Conservation (phyloP, 2,797 vertebrate genomes). For the Gadopsis marmoratus region DNA sequence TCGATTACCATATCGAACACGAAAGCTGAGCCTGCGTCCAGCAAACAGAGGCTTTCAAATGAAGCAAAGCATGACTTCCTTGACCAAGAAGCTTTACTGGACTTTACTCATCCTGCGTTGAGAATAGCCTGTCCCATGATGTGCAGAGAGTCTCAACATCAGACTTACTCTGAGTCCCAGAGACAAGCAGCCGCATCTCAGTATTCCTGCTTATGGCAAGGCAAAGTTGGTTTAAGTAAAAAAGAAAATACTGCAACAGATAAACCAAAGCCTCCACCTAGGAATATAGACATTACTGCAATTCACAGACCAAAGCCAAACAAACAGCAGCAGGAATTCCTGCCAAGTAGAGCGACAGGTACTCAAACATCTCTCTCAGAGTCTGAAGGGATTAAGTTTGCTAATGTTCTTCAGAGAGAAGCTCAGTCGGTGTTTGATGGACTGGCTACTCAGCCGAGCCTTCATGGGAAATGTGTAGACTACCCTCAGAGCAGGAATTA, state of each 20-base stretch:
- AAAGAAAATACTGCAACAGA: conserved; percentile 55
- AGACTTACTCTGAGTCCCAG: conserved; percentile 35
- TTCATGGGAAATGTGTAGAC: conserved; percentile 51
- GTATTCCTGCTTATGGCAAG: conserved; percentile 58
- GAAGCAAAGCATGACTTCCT: conserved; percentile 53
- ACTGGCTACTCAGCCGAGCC: conserved; percentile 21
- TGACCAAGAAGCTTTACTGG: conserved; percentile 63
- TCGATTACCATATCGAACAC: conserved; percentile 76
- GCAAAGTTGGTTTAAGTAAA: conserved; percentile 65
- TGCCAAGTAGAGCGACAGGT: conserved; percentile 32
- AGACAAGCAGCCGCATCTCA: conserved; percentile 45
- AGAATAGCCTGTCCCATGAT: conserved; percentile 28
- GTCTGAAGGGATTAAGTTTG: conserved; percentile 41
- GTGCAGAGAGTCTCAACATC: conserved; percentile 38
- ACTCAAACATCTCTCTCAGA: conserved; percentile 45
- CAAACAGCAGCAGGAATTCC: conserved; percentile 43
- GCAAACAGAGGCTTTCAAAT: conserved; percentile 27
- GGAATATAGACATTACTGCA: conserved; percentile 48
- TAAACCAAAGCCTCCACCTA: conserved; percentile 37
- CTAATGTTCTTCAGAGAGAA: conserved; percentile 42
- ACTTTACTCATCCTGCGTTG: conserved; percentile 56
- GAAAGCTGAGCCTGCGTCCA: conserved; percentile 9
- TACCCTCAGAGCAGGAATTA: conserved; percentile 33
- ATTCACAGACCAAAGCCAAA: conserved; percentile 44
- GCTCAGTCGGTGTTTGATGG: conserved; percentile 49